Evolutionary conservation across 2,113 vertebrate genomes (phyloP), one percentile per base, ranked within the genome.

Genomic region (Hemibagrus wyckioides): DNA sequence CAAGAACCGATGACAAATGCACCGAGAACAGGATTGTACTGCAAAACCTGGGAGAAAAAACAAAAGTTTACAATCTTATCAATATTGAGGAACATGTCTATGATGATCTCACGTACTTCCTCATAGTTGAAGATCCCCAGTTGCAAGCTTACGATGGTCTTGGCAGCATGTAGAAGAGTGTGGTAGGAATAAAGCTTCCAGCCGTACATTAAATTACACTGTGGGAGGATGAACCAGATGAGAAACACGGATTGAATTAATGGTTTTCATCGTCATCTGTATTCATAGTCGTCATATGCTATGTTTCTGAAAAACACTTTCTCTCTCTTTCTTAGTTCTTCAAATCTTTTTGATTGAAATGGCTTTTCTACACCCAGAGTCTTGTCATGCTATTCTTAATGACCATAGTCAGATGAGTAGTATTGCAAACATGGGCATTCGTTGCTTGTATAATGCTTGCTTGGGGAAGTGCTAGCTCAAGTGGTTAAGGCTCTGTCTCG

Each of bases 41-140:
- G 95, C 93, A 99, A 92, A 90, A 99, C 95, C 97, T 98, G 91
- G 33, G 63, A 90, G 1, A 23, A 11, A 1, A 44, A 39, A 89
- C 19, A 33, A 36, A 84, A 21, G 81, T 57, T 52, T 80, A 3
- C 0, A 41, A 67, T 30, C 81, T 30, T 3, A 8, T 50, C 21
- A 69, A 54, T 56, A 67, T 56, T 30, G 65, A 50, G 15, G 6
- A 28, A 25, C 54, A 41, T 63, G 13, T 52, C 48, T 54, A 21
- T n/a, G 57, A 81, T 23, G 80, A 48, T 73, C 48, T 21, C 8
- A 92, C 92, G 79, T 67, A 99, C 98, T 96, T 99, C 98, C 56
- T 99, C 96, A 0, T 99, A 99, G 94, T 99, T 99, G 93, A 99
- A 99, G 92, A 99, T 97, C 82, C 97, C 98, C 80, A 99, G 93